Percentiles rank a stretch among this genome's conserved stretches.
These are phyloP conservation scores for Chaenocephalus aceratus DNA, from an alignment of 2,113 vertebrate genomes.

Conservation along the genomic window DNA sequence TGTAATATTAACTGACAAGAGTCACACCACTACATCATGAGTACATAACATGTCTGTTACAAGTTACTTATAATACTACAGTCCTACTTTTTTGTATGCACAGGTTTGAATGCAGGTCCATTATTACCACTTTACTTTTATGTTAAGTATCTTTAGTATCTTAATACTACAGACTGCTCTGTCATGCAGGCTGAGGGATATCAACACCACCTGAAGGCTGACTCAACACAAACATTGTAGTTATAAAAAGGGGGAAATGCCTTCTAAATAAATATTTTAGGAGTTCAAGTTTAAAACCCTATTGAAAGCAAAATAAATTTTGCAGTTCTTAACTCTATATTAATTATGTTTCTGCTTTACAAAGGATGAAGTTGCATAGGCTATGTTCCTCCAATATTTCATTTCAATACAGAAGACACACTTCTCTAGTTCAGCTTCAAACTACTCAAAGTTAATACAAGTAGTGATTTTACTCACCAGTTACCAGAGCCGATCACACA, in stretches of 20 bases:
- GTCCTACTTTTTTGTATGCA: neutral
- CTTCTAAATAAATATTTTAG: constrained; percentile 18
- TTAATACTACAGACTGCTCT: neutral
- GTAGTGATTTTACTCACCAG: constrained; percentile 86
- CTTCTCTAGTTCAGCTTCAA: neutral
- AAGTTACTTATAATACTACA: neutral
- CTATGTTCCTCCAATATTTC: neutral
- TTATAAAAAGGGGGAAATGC: constrained; percentile 15
- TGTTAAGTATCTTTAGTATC: neutral
- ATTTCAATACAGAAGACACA: too few relatives aligned
- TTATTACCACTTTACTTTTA: neutral
- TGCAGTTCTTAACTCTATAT: constrained; percentile 23
- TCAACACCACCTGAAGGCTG: constrained; percentile 38
- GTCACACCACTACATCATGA: neutral
- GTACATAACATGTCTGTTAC: neutral
- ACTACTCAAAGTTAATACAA: neutral
- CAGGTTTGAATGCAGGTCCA: neutral
- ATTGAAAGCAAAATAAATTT: neutral
- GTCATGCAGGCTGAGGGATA: constrained; percentile 47
- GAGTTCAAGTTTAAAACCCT: constrained; percentile 13
- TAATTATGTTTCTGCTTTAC: constrained; percentile 23
- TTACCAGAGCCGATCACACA: constrained; percentile 96
- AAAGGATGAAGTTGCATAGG: neutral
- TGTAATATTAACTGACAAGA: neutral
- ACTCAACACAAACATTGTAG: constrained; percentile 27